Evolutionary conservation across 1,140 invertebrate genomes (phyloP).

Genomic region (Penaeus chinensis): DNA sequence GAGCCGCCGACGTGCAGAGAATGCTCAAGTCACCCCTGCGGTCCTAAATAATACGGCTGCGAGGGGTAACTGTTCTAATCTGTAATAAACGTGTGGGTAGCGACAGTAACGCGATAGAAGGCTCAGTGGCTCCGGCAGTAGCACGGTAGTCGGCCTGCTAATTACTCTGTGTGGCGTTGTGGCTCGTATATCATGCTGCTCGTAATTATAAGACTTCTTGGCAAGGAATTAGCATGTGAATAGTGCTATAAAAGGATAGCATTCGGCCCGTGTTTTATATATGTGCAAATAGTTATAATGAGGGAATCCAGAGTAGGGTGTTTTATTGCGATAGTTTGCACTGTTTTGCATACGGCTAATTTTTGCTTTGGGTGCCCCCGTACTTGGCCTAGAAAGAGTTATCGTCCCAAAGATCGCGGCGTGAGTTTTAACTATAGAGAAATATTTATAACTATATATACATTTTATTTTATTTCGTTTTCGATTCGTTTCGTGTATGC

Average conservation of each 20-base stretch:
- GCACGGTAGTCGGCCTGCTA: slow-evolving; percentile 13
- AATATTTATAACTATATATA: too few relatives aligned
- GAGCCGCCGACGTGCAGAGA: too few relatives aligned
- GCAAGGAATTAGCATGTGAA: slow-evolving; percentile 12
- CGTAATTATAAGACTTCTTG: slow-evolving; percentile 19
- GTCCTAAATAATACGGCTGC: neutral
- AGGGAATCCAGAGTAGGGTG: neutral
- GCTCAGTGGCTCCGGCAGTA: neutral
- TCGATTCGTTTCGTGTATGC: too few relatives aligned
- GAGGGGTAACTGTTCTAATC: slow-evolving; percentile 3
- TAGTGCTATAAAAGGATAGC: neutral
- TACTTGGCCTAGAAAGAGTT: too few relatives aligned
- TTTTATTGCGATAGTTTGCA: neutral
- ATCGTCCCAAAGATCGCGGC: too few relatives aligned
- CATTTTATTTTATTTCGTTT: too few relatives aligned
- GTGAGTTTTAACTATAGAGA: too few relatives aligned
- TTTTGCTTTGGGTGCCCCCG: too few relatives aligned
- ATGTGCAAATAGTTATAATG: slow-evolving; percentile 25
- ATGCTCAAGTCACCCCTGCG: too few relatives aligned
- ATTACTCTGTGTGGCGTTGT: neutral
- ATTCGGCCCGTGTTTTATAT: neutral
- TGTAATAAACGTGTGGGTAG: neutral
- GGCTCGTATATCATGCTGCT: slow-evolving; percentile 22
- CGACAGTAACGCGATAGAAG: slow-evolving; percentile 2
- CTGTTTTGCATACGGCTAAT: neutral